These are phyloP conservation scores for Antechinus flavipes DNA, from an alignment of 2,113 vertebrate genomes.

Conservation along the genomic window DNA sequence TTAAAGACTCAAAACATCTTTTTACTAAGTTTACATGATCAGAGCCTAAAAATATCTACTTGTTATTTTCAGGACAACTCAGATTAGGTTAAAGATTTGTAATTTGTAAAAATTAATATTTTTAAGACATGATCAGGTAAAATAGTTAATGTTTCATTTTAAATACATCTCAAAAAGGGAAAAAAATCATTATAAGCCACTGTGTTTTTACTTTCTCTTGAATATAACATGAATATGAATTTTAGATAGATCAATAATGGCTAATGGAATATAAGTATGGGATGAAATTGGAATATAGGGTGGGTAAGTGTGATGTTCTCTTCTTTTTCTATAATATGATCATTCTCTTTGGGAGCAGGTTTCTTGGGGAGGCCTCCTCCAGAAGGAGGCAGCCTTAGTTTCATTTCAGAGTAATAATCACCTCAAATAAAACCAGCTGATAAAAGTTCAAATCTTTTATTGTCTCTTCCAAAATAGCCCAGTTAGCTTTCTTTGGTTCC, in stretches of 20 bases:
- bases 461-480: too few species aligned
- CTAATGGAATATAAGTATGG: neutral
- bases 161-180: neutral
- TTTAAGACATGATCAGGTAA: neutral
- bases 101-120: neutral
- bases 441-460: too few species aligned
- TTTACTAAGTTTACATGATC: neutral
- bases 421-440: too few species aligned
- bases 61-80: neutral
- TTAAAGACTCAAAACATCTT: constrained; percentile 44
- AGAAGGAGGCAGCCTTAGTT: too few species aligned
- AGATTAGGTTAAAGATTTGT: neutral
- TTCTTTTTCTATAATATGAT: too few species aligned
- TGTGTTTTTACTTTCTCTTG: neutral
- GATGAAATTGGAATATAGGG: too few species aligned
- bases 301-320: too few species aligned
- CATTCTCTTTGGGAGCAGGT: too few species aligned
- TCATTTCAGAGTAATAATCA: too few species aligned
- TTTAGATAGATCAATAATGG: neutral
- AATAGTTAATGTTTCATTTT: neutral
- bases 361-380: too few species aligned
- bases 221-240: neutral
- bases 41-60: neutral
- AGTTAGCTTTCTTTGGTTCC: too few species aligned
- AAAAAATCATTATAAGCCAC: neutral